Conservation (phyloP, 2,888 invertebrate species). For the Stegana nigrithorax region DNA sequence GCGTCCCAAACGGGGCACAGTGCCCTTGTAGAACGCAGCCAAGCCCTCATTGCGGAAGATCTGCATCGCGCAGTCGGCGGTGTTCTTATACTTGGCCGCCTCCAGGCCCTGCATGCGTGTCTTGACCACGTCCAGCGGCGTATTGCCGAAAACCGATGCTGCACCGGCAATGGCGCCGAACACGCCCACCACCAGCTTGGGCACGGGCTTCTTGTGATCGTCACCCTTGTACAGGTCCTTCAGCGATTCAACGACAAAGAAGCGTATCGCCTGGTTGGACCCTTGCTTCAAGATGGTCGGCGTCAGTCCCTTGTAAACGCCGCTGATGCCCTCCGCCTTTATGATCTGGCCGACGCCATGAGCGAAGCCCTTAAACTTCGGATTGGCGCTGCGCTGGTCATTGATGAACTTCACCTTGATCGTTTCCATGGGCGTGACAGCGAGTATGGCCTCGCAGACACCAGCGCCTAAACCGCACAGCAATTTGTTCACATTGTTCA, state of each 20-base stretch:
- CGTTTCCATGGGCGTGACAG: slow-evolving; percentile 99
- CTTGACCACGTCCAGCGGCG: slow-evolving; percentile 98
- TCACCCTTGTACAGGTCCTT: slow-evolving; percentile 93
- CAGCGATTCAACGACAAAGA: slow-evolving; percentile 96
- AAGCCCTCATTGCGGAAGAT: slow-evolving; percentile 96
- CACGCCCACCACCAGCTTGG: slow-evolving; percentile 86
- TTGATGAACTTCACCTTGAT: slow-evolving; percentile 99
- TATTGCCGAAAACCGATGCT: slow-evolving; percentile 97
- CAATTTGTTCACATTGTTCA: slow-evolving; percentile 81
- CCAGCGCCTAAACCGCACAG: slow-evolving; percentile 96
- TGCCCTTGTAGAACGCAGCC: slow-evolving; percentile 98
- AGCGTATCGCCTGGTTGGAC: slow-evolving; percentile 97
- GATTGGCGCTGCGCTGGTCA: slow-evolving; percentile 91
- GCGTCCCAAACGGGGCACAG: slow-evolving; percentile 92
- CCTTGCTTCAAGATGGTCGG: slow-evolving; percentile 99
- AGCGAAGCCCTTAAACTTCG: slow-evolving; percentile 91
- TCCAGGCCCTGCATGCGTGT: slow-evolving; percentile 99
- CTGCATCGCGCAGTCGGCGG: slow-evolving; percentile 89
- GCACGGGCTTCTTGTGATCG: slow-evolving; percentile 85
- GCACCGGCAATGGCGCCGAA: slow-evolving; percentile 97
- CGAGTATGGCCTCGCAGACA: slow-evolving; percentile 93
- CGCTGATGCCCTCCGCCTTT: slow-evolving; percentile 81
- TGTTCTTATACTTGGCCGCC: slow-evolving; percentile 93
- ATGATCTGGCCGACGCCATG: slow-evolving; percentile 92
- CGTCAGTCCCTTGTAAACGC: slow-evolving; percentile 92